A percentile compares a stretch with the other conserved stretches of the same genome.
Conservation (phyloP, 2,888 invertebrate genomes). For the Thereva nobilitata region DNA sequence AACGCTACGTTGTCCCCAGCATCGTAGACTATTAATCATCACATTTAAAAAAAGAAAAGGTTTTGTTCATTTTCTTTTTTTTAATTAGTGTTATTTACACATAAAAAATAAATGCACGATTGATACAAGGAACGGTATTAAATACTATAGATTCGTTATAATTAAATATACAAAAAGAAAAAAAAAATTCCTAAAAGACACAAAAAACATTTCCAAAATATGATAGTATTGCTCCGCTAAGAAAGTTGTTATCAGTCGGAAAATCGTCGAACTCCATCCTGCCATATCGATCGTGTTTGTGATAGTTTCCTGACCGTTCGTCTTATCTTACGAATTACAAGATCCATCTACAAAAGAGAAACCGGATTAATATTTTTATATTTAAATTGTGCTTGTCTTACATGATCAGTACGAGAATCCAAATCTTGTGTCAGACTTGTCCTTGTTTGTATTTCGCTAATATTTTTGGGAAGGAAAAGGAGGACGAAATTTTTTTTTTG, state of each 20-base stretch:
- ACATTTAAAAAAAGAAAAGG: too few species aligned
- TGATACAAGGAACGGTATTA: too few species aligned
- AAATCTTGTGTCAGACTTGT: conserved; percentile 29
- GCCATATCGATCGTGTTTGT: conserved; percentile 39
- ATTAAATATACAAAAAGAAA: too few species aligned
- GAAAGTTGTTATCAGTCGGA: conserved; percentile 32
- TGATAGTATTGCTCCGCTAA: too few species aligned
- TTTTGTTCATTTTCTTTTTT: too few species aligned
- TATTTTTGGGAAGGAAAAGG: conserved; percentile 1
- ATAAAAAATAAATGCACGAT: too few species aligned
- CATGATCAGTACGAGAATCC: conserved; percentile 21
- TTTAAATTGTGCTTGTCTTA: conserved; percentile 19
- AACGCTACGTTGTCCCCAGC: too few species aligned
- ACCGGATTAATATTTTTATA: background rate
- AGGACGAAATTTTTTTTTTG: background rate
- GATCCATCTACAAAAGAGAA: conserved; percentile 31
- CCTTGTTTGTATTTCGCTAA: conserved; percentile 33
- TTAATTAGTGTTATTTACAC: too few species aligned
- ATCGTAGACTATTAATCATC: too few species aligned
- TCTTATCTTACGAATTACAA: conserved; percentile 35
- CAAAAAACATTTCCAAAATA: too few species aligned
- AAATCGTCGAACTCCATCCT: conserved; percentile 36
- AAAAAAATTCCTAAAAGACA: too few species aligned
- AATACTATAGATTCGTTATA: too few species aligned
- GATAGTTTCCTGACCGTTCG: conserved; percentile 38